phyloP scores from a whole-genome alignment of 2,888 invertebrate genomes.

The Phalangium opilio region DNA sequence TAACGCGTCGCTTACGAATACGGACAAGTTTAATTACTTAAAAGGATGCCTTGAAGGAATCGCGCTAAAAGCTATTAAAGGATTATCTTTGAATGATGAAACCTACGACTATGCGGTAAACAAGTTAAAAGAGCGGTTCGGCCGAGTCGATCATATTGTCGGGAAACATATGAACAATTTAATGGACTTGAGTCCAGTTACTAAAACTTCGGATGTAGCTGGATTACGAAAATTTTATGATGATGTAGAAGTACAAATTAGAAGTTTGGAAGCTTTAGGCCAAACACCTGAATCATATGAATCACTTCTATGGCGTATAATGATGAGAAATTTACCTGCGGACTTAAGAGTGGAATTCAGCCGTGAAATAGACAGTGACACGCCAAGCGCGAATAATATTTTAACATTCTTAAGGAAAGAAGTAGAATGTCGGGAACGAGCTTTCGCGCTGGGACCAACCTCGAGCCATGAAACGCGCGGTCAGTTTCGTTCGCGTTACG shows the following conservation, averaged over 20 bases:
- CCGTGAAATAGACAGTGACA: no score
- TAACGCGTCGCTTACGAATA: background rate
- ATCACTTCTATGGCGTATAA: background rate
- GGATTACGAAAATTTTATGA: constrained; percentile 5
- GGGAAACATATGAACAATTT: background rate
- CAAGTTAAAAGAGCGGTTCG: constrained; percentile 3
- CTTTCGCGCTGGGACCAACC: no score
- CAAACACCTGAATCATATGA: background rate
- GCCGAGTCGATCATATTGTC: constrained; percentile 1
- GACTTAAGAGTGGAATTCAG: no score
- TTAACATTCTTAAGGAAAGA: no score
- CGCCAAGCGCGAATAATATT: no score
- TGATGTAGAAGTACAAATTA: constrained; percentile 1
- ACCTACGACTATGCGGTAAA: constrained; percentile 4
- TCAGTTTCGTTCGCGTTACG: no score
- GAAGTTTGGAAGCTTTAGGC: background rate
- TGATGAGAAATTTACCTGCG: no score
- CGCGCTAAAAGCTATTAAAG: background rate
- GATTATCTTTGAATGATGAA: constrained; percentile 1
- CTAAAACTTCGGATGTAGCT: background rate
- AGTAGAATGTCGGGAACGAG: no score
- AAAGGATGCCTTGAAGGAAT: constrained; percentile 4
- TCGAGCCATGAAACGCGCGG: no score
- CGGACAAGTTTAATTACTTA: constrained; percentile 5
- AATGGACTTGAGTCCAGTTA: background rate